Base-by-base conservation (phyloP, 2,888 invertebrate species). In the Drosophila monieri region DNA sequence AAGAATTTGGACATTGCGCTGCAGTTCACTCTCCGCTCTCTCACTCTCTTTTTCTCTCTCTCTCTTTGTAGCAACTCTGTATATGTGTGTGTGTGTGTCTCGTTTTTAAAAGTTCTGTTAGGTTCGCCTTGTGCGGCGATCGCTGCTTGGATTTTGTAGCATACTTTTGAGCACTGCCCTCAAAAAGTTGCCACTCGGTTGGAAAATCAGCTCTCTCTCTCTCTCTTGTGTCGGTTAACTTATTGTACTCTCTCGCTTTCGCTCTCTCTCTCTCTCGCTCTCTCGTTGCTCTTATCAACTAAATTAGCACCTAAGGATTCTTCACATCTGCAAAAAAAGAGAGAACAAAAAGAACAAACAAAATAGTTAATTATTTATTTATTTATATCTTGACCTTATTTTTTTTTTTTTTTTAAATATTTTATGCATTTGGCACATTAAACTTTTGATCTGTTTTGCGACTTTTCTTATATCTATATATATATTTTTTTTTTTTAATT, bases 251-350 rank as follows among this genome's bases (percentile, higher is more conserved):
- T 21, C 52, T 64, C 51, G 65, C 10, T 51, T 27, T 64, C 62
- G 51, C 66, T 64, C 57, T 53, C 27, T 18, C 9, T 10, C 9
- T 27, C 15, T 32, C 41, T 48, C 14, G n/a, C 6, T 12, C 12
- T 43, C 35, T 32, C 30, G 41, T 89, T 84, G 70, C 70, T 73
- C 91, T 89, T 91, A 91, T 89, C 81, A 83, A 88, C 90, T 90
- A 91, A 90, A 90, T 91, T 90, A 90, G 90, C 90, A 90, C 91
- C 90, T 90, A 90, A 80, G 89, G 90, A 91, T 90, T 91, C 83
- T 90, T 90, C 88, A 89, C 89, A 91, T 90, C 90, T 90, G 90
- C 51, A 90, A 90, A 77, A 59, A 78, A 54, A 27, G 49, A 68
- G 52, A 55, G 47, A 57, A 64, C n/a, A 43, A 61, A 9, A 77